These are phyloP conservation scores for Eilema depressum DNA, from an alignment of 2,888 invertebrate genomes.

Conservation along the genomic window DNA sequence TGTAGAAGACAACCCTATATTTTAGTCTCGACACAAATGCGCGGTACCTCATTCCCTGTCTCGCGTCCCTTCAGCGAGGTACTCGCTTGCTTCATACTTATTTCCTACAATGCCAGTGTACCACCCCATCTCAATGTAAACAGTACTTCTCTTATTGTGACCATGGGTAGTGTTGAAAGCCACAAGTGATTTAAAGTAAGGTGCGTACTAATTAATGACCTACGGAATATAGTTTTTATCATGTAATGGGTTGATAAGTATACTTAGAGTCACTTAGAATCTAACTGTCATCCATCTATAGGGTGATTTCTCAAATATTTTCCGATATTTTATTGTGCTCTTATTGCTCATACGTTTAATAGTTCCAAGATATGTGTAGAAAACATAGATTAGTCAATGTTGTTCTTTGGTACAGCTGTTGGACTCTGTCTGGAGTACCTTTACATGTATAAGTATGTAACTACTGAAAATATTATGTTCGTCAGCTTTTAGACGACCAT, in stretches of 20 bases:
- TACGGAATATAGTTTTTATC: background rate
- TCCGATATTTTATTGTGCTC: background rate
- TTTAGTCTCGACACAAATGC: slow-evolving; percentile 67
- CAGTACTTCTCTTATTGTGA: slow-evolving; percentile 41
- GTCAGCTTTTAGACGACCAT: background rate
- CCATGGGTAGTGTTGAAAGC: slow-evolving; percentile 38
- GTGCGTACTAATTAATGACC: slow-evolving; percentile 12
- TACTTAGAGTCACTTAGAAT: background rate
- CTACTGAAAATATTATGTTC: background rate
- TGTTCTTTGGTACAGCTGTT: background rate
- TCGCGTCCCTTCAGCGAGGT: slow-evolving; percentile 66
- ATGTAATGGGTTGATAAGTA: background rate
- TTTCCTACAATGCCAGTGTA: slow-evolving; percentile 36
- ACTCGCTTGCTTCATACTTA: slow-evolving; percentile 44
- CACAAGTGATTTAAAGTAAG: slow-evolving; percentile 26
- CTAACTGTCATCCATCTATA: background rate
- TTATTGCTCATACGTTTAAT: background rate
- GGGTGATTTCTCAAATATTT: background rate
- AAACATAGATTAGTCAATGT: background rate
- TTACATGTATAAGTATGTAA: no score
- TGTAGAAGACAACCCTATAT: slow-evolving; percentile 68
- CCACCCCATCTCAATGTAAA: slow-evolving; percentile 53
- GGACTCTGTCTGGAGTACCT: no score
- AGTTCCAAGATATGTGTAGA: background rate
- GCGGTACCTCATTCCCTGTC: slow-evolving; percentile 77